These are phyloP conservation scores for Pilophorus perplexus DNA, from an alignment of 2,888 invertebrate species.

Conservation along the genomic window DNA sequence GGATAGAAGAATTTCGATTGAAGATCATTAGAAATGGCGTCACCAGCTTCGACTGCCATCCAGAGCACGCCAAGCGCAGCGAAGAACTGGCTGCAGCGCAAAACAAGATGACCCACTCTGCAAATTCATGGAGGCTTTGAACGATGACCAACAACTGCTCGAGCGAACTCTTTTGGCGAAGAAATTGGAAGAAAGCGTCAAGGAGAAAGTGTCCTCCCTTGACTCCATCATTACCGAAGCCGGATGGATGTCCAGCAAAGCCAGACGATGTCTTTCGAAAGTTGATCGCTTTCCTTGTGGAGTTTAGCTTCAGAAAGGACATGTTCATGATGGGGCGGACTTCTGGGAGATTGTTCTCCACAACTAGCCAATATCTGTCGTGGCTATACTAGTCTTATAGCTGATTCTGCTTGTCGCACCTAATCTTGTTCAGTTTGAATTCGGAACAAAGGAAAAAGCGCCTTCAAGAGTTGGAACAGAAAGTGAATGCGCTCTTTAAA, in stretches of 20 bases:
- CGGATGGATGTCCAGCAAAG: slow-evolving; percentile 55
- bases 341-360: too few species aligned
- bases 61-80: slow-evolving; percentile 57
- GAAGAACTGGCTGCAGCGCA: slow-evolving; percentile 59
- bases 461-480: slow-evolving; percentile 71
- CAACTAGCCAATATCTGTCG: too few species aligned
- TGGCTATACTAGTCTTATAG: too few species aligned
- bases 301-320: not conserved
- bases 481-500: slow-evolving; percentile 69
- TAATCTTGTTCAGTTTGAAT: too few species aligned
- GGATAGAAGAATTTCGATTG: slow-evolving; percentile 63
- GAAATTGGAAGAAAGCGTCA: slow-evolving; percentile 65
- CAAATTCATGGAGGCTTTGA: slow-evolving; percentile 64
- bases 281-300: not conserved
- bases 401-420: too few species aligned
- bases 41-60: slow-evolving; percentile 50
- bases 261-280: too few species aligned
- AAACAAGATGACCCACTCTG: slow-evolving; percentile 64
- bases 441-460: slow-evolving; percentile 69
- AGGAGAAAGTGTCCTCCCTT: slow-evolving; percentile 57
- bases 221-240: slow-evolving; percentile 12
- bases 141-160: slow-evolving; percentile 69
- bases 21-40: slow-evolving; percentile 57
- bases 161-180: slow-evolving; percentile 69
- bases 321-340: slow-evolving; percentile 9